Percentiles rank a stretch among this genome's conserved stretches.
Evolutionary conservation across 2,113 vertebrate species (phyloP).

Genomic region (Anser brachyrhynchus): DNA sequence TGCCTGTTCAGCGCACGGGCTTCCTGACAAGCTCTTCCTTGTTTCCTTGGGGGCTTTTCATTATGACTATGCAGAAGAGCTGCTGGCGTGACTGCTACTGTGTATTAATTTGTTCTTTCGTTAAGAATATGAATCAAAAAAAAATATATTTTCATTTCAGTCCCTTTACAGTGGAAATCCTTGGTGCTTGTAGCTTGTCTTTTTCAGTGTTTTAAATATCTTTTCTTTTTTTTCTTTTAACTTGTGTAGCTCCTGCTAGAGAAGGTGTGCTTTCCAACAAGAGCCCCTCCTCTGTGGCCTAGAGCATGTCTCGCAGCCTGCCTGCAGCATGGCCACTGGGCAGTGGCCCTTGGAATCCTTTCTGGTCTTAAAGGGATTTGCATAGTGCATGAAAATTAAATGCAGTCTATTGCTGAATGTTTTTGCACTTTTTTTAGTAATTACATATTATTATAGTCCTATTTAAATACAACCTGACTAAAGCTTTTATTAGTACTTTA

Average conservation of each 20-base stretch:
- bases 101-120: neutral
- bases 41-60: neutral
- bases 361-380: slow-evolving; percentile 23
- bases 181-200: neutral
- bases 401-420: neutral
- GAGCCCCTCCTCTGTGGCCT: neutral
- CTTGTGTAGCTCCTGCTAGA: neutral
- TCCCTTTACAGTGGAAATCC: neutral
- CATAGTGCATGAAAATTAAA: neutral
- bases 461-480: slow-evolving; percentile 29
- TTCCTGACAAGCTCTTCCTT: neutral
- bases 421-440: slow-evolving; percentile 15
- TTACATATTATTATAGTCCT: slow-evolving; percentile 1
- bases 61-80: neutral
- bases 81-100: neutral
- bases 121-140: neutral
- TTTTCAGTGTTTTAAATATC: neutral
- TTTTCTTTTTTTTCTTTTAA: neutral
- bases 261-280: neutral
- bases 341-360: slow-evolving; percentile 17
- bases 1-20: neutral
- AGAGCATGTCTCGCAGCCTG: neutral
- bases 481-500: slow-evolving; percentile 47
- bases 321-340: neutral
- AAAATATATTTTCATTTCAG: neutral